A percentile compares a stretch with the other conserved stretches of the same genome.
Evolutionary conservation across 2,797 vertebrate genomes (phyloP).

Genomic region (Coendou prehensilis): DNA sequence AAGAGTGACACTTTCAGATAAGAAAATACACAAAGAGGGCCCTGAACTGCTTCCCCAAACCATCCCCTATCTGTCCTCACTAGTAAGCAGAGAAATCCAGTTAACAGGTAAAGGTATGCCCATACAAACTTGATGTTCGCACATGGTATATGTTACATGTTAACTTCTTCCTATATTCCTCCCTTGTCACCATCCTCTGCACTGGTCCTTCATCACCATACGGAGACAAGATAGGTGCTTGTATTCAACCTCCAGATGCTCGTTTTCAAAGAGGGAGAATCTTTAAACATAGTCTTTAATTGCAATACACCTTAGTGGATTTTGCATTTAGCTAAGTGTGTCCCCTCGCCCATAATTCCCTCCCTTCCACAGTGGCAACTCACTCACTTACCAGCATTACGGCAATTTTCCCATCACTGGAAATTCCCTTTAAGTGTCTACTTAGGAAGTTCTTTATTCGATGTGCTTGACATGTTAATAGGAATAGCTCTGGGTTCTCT

Average conservation of each 20-base stretch:
- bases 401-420: conserved; percentile 71
- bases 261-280: neutral
- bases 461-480: conserved; percentile 76
- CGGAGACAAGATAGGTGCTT: neutral
- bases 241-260: neutral
- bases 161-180: neutral
- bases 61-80: neutral
- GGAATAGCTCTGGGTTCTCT: conserved; percentile 59
- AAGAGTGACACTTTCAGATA: neutral
- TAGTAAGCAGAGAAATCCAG: neutral
- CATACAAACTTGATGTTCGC: neutral
- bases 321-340: neutral
- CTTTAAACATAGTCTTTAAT: neutral
- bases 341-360: neutral
- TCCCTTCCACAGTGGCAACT: neutral
- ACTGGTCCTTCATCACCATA: neutral
- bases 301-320: neutral
- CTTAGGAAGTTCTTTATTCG: conserved; percentile 72
- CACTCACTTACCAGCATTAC: conserved; percentile 60
- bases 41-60: neutral
- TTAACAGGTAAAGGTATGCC: neutral
- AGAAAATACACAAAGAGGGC: neutral
- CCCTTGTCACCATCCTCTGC: neutral
- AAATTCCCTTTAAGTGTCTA: conserved; percentile 66
- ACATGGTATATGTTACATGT: too few species aligned